Base-by-base conservation (phyloP, 2,113 vertebrate genomes). In the Grammomys surdaster region DNA sequence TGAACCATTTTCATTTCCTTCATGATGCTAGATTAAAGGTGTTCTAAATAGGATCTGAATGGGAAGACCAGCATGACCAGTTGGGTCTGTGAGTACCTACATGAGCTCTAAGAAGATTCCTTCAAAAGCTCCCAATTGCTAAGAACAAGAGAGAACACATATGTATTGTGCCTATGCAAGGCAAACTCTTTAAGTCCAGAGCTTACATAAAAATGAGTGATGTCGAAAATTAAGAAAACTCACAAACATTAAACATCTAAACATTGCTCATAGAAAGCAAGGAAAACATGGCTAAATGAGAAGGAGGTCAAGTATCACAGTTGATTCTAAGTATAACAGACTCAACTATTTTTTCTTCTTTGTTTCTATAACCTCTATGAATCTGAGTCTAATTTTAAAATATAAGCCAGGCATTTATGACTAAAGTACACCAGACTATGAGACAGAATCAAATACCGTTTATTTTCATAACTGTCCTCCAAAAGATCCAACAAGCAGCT, bases 251-350 rank as follows among this genome's bases (percentile, higher is more conserved):
- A 48, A 81, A 77, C 14, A 56, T 40, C 54, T n/a, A 3, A 69
- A 67, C 13, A 80, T 91, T 92, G 0, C 76, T 87, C 16, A n/a
- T 48, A 51, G 40, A 56, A 78, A 6, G 4, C 7, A 90, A 56
- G 46, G 43, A 76, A 89, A 36, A 22, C 20, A 80, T 77, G 7
- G 89, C 69, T 58, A 40, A 26, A 87, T 24, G 60, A 96, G 3
- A 26, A 95, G 89, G 43, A 94, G 87, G 33, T 31, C 11, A 81
- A 36, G 60, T 16, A 82, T 73, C 88, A 17, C 43, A 82, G 17
- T 65, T 92, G 33, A 88, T 58, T 94, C 84, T 31, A 80, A 40
- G 2, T 31, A 94, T 17, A 94, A 67, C 56, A n/a, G 65, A 58
- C 26, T 81, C 75, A 51, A 70, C 16, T 0, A 1, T 33, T 88